These are phyloP conservation scores for Chelmon rostratus DNA, from an alignment of 2,797 vertebrate species.

Conservation along the genomic window DNA sequence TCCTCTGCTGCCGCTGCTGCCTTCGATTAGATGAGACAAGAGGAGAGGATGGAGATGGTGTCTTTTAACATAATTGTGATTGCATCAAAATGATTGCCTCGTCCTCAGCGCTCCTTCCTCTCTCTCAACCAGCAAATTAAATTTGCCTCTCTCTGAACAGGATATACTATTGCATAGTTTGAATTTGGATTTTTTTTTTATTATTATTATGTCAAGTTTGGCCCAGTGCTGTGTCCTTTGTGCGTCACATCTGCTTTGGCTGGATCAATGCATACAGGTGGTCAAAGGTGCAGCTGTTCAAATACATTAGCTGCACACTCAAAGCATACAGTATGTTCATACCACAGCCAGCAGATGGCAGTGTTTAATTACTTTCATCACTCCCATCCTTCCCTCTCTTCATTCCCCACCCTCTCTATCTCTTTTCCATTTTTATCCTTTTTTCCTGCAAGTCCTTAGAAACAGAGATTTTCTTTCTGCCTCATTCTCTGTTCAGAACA, in stretches of 20 bases:
- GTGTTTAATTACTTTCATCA: slow-evolving; percentile 73
- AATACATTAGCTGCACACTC: slow-evolving; percentile 47
- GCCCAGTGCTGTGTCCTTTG: slow-evolving; percentile 43
- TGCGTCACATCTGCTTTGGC: slow-evolving; percentile 69
- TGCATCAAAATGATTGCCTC: slow-evolving; percentile 71
- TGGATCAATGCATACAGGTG: slow-evolving; percentile 63
- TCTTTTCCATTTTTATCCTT: slow-evolving; percentile 78
- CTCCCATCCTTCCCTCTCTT: slow-evolving; percentile 15
- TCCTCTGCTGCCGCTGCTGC: slow-evolving; percentile 36
- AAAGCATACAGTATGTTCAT: slow-evolving; percentile 23
- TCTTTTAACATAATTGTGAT: slow-evolving; percentile 74
- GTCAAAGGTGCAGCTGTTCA: slow-evolving; percentile 69
- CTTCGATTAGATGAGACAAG: slow-evolving; percentile 62
- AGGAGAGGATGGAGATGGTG: slow-evolving; percentile 41
- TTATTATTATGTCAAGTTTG: slow-evolving; percentile 61
- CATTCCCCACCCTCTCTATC: slow-evolving; percentile 59
- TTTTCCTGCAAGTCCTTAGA: slow-evolving; percentile 80
- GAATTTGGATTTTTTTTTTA: slow-evolving; percentile 33
- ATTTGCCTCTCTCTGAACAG: slow-evolving; percentile 51
- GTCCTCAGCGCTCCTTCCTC: slow-evolving; percentile 51
- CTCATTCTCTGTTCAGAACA: slow-evolving; percentile 50
- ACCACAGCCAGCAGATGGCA: slow-evolving; percentile 81
- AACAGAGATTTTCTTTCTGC: slow-evolving; percentile 76
- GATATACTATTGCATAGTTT: slow-evolving; percentile 28
- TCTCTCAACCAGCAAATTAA: slow-evolving; percentile 65